Evolutionary conservation across 2,113 vertebrate genomes (phyloP).

Genomic region (Taxidea taxus): DNA sequence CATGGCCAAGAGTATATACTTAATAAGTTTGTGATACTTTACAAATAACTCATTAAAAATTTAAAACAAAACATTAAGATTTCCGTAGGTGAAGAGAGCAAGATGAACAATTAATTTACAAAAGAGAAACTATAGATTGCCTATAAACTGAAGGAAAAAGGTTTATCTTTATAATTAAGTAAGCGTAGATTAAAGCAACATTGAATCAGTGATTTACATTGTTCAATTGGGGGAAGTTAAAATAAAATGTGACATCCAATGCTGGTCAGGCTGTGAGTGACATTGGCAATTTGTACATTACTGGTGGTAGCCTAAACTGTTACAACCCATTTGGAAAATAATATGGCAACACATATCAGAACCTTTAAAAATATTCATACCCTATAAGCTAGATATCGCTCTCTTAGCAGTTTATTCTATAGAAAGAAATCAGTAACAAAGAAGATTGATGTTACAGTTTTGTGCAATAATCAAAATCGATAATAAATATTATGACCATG

Average conservation of each 20-base stretch:
- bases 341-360: neutral
- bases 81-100: neutral
- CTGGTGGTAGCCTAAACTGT: neutral
- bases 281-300: neutral
- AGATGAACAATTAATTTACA: neutral
- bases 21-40: neutral
- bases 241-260: neutral
- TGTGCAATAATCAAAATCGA: neutral
- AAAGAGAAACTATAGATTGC: neutral
- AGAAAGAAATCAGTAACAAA: neutral
- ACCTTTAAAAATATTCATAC: neutral
- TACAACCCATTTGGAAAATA: neutral
- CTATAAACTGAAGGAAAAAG: neutral
- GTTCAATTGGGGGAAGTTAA: neutral
- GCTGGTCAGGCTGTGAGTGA: neutral
- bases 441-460: neutral
- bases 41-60: neutral
- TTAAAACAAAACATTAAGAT: neutral
- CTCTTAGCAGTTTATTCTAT: neutral
- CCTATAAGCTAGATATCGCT: neutral
- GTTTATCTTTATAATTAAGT: neutral
- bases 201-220: neutral
- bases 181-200: neutral
- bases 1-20: neutral
- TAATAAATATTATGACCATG: neutral